Base-by-base conservation (phyloP, 2,113 vertebrate genomes). In the Megaleporinus macrocephalus region DNA sequence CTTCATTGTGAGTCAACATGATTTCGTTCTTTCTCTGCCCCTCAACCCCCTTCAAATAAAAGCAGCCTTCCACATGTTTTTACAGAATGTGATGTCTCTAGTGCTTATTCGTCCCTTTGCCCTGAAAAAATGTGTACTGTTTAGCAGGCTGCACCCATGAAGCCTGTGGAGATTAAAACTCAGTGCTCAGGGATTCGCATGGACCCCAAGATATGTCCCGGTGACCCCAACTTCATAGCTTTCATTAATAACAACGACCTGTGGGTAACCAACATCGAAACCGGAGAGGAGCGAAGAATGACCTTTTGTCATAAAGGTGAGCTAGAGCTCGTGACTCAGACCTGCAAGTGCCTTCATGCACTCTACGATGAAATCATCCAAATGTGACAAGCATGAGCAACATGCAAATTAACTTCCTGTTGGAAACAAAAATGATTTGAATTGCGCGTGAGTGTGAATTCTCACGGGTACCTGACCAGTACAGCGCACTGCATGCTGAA, bases 171-270 rank as follows among this genome's bases (percentile, higher is more conserved):
- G 89, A 96, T 99, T 86, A 97, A 97, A 91, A 98, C 96, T 61
- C 96, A 96, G 87, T 99, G 97, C 89, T 94, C 95, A 0, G 98
- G 98, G 72, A 97, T 96, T 22, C 95, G 98, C 24, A 99, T 99
- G 98, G 98, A 99, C 90, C 97, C 98, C 87, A 99, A 99, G 84
- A 97, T 99, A 92, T 98, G 95, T 75, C 96, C 95, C 0, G 97
- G 95, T 0, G 95, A 99, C 85, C 96, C 97, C 0, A 91, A 93
- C 83, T 97, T 98, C 89, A 96, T 99, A 75, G 97, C 97, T 4
- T 99, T 99, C 91, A 95, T 99, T 81, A 98, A 97, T 89, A 98
- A 95, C 90, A 98, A 95, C 0, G 98, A 99, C 88, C 88, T 99
- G 78, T 99, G 98, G 98, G 94, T 98, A 74, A 95, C 95, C 69